Evolutionary conservation across 2,113 vertebrate genomes (phyloP).

Genomic region (Labeo catla): DNA sequence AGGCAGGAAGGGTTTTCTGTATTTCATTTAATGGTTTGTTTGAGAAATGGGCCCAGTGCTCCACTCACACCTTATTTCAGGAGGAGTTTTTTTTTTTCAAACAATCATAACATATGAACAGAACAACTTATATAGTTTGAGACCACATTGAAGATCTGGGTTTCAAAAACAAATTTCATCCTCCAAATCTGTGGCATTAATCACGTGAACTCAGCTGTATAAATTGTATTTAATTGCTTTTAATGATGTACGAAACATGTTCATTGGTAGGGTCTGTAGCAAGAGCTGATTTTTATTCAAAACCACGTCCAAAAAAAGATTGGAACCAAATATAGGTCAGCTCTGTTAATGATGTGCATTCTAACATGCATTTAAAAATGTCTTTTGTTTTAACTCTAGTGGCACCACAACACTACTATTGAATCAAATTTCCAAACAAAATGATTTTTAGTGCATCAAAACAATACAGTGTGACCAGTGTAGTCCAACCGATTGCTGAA

Average conservation of each 20-base stretch:
- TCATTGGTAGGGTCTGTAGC: no score
- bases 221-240: background rate
- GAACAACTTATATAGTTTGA: background rate
- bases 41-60: conserved; percentile 2
- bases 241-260: no score
- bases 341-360: background rate
- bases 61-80: background rate
- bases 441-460: background rate
- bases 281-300: background rate
- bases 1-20: background rate
- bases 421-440: background rate
- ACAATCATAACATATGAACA: background rate
- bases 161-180: background rate
- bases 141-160: background rate
- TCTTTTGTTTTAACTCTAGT: background rate
- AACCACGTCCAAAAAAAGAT: background rate
- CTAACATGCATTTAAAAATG: background rate
- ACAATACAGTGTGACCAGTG: background rate
- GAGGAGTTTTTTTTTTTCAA: background rate
- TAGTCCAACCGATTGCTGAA: background rate
- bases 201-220: background rate
- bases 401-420: background rate
- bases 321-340: background rate
- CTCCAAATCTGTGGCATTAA: background rate
- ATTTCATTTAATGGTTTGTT: background rate